phyloP scores from a whole-genome alignment of 1,140 invertebrate species.

The Magallana angulata region DNA sequence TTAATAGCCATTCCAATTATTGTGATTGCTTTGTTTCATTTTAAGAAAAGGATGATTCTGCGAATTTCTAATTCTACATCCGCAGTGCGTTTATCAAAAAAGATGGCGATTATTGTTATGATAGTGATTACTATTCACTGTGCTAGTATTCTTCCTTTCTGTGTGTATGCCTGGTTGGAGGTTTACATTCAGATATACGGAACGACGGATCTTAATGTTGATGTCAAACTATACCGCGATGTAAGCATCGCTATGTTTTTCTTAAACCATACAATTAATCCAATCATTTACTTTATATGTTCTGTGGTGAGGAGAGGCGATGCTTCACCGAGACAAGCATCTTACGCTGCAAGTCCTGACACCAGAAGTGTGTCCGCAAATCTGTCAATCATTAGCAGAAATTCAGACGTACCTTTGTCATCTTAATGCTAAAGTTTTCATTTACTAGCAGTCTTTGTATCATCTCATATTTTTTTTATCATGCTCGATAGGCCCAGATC shows the following conservation, averaged over 20 bases:
- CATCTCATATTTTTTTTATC: too few species aligned
- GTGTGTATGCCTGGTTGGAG: constrained; percentile 11
- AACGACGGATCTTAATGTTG: not conserved
- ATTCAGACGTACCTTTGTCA: too few species aligned
- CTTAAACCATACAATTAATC: constrained; percentile 16
- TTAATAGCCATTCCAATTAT: not conserved
- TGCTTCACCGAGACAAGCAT: not conserved
- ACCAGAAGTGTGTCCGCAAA: constrained; percentile 6
- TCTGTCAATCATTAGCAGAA: not conserved
- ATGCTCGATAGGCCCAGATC: too few species aligned
- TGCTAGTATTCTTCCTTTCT: constrained; percentile 1
- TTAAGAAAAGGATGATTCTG: constrained; percentile 9
- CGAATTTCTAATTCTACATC: not conserved
- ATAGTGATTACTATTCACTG: not conserved
- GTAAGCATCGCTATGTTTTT: constrained; percentile 18
- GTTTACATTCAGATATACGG: not conserved
- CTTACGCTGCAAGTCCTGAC: not conserved
- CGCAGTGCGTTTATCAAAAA: not conserved
- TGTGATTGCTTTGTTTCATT: not conserved
- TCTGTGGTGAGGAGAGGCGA: not conserved
- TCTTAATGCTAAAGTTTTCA: too few species aligned
- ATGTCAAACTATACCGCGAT: not conserved
- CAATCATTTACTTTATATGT: constrained; percentile 20
- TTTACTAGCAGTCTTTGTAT: too few species aligned
- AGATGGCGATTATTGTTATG: not conserved